These are phyloP conservation scores for Drosophila melanogaster DNA, from an alignment of 1,140 invertebrate genomes.

Conservation along the genomic window DNA sequence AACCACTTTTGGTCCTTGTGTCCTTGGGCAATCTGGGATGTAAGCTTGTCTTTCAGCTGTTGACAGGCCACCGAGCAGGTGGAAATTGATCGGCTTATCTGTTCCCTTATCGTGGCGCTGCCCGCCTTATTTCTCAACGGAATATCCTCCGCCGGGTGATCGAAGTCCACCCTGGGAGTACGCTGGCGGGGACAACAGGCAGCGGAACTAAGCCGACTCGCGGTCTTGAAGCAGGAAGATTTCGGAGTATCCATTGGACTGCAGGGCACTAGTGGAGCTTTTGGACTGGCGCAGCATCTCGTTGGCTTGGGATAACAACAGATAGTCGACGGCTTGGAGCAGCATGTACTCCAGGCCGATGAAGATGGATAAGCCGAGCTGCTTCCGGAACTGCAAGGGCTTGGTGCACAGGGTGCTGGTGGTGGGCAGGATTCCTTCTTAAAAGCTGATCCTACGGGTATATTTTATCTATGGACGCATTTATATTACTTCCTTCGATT, in stretches of 20 bases:
- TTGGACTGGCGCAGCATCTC: conserved; percentile 3
- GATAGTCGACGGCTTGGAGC: conserved; percentile 1
- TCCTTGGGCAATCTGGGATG: neutral
- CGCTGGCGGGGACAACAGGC: conserved; percentile 19
- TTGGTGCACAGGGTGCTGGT: neutral
- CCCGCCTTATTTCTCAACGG: neutral
- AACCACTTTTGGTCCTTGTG: conserved; percentile 32
- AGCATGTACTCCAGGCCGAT: conserved; percentile 1
- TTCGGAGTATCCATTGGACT: neutral
- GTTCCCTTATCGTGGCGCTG: neutral
- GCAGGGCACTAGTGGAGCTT: neutral
- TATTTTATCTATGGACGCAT: too few relatives aligned
- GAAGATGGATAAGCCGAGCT: neutral
- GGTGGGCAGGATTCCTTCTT: neutral
- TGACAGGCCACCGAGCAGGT: conserved; percentile 26
- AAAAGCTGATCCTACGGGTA: neutral
- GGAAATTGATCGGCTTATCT: conserved; percentile 40
- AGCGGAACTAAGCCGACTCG: conserved; percentile 5
- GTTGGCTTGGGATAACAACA: conserved; percentile 1
- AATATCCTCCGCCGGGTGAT: conserved; percentile 37
- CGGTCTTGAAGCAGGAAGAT: conserved; percentile 11
- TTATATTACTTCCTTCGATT: neutral
- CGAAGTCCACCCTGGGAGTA: conserved; percentile 52
- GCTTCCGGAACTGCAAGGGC: neutral
- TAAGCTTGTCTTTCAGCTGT: conserved; percentile 31